phyloP scores from a whole-genome alignment of 2,113 vertebrate species.

The Odontophorus gujanensis region DNA sequence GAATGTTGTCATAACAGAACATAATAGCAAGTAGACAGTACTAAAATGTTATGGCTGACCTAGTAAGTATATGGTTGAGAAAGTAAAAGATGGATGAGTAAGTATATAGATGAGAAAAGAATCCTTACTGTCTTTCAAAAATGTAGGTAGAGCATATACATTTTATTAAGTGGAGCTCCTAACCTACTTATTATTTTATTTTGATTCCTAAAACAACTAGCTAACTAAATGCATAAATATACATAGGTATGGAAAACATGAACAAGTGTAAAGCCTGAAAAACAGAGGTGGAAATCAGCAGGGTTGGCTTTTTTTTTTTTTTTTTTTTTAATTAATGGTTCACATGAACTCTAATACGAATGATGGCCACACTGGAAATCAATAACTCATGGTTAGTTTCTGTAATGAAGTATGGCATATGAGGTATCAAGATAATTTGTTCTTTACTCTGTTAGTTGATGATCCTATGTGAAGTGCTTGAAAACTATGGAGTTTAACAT shows the following conservation, averaged over 20 bases:
- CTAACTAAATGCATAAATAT: no score
- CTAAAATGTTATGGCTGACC: neutral
- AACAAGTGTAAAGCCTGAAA: neutral
- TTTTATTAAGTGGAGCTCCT: neutral
- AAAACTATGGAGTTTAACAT: neutral
- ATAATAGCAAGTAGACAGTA: neutral
- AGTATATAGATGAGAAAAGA: neutral
- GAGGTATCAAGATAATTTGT: neutral
- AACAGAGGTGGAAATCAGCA: neutral
- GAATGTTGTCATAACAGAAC: neutral
- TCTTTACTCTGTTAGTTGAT: neutral
- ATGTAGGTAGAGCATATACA: neutral
- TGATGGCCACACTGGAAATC: neutral
- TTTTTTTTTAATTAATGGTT: neutral
- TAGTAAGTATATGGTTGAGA: neutral
- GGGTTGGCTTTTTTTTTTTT: no score
- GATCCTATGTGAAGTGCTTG: neutral
- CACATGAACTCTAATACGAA: neutral
- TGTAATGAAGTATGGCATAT: neutral
- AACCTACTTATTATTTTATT: neutral
- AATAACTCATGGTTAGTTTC: neutral
- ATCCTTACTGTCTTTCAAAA: neutral
- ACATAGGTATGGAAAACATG: neutral
- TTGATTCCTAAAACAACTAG: neutral
- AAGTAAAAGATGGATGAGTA: no score